A percentile compares a stretch with the other conserved stretches of the same genome.
These are phyloP conservation scores for Chloropsis cyanopogon DNA, from an alignment of 2,113 vertebrate genomes.

Conservation along the genomic window DNA sequence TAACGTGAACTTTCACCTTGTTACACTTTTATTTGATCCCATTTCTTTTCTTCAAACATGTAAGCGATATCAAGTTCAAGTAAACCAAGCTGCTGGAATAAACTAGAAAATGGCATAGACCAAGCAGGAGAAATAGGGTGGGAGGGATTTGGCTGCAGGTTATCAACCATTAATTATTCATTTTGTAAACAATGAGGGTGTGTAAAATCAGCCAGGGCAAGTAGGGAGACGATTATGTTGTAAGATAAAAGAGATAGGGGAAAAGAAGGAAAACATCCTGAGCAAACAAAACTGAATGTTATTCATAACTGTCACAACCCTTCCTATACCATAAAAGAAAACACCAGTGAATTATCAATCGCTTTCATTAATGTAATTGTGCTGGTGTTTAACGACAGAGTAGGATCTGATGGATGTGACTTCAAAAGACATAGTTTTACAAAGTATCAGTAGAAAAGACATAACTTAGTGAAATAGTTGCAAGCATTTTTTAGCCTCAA, in stretches of 20 bases:
- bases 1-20: neutral
- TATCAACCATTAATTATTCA: conserved; percentile 72
- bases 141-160: conserved; percentile 34
- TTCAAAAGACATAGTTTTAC: neutral
- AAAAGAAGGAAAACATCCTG: conserved; percentile 55
- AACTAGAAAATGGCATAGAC: conserved; percentile 44
- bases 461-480: neutral
- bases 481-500: neutral
- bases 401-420: neutral
- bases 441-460: neutral
- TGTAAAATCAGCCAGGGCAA: conserved; percentile 25
- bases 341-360: conserved; percentile 68
- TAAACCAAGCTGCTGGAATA: conserved; percentile 58
- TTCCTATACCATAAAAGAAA: conserved; percentile 3
- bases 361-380: conserved; percentile 59
- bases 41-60: conserved; percentile 20
- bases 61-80: conserved; percentile 41
- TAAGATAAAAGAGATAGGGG: conserved; percentile 57
- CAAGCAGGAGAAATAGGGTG: conserved; percentile 17
- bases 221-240: conserved; percentile 40
- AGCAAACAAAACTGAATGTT: conserved; percentile 40
- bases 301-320: conserved; percentile 39
- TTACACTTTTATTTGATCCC: conserved; percentile 11
- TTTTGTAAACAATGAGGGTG: conserved; percentile 64
- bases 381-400: neutral